Percentiles rank a stretch among this genome's conserved stretches.
phyloP scores from a whole-genome alignment of 2,888 invertebrate genomes.

The Cyrtodaria siliqua region DNA sequence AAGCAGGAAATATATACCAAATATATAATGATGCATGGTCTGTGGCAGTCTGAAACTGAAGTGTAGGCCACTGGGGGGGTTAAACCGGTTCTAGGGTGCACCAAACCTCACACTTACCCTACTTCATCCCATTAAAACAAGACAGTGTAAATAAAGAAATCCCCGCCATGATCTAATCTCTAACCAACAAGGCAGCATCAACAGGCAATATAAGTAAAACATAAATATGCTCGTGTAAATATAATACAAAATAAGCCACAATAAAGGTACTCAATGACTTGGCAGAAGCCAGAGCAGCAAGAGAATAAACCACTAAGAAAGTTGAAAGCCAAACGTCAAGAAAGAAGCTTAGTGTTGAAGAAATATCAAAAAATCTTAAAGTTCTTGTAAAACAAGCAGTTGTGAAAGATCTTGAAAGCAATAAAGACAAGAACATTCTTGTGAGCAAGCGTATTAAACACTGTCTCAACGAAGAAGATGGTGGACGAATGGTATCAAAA shows the following conservation, averaged over 20 bases:
- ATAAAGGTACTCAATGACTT: too few species aligned
- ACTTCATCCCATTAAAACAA: too few species aligned
- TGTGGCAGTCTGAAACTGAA: constrained; percentile 31
- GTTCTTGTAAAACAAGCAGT: constrained; percentile 22
- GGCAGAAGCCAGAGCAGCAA: too few species aligned
- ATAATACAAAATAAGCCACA: too few species aligned
- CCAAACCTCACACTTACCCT: too few species aligned
- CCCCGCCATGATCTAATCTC: too few species aligned
- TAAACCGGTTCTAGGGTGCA: too few species aligned
- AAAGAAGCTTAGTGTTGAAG: constrained; percentile 1
- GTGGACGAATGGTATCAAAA: not conserved
- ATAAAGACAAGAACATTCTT: constrained; percentile 17
- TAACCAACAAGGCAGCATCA: too few species aligned
- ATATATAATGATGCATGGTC: constrained; percentile 30
- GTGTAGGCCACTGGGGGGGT: constrained; percentile 17
- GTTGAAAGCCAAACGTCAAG: constrained; percentile 17
- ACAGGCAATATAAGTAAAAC: too few species aligned
- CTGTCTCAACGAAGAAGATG: constrained; percentile 5
- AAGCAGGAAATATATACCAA: constrained; percentile 28
- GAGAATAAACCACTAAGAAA: too few species aligned
- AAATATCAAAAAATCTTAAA: constrained; percentile 28
- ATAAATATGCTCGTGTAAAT: too few species aligned
- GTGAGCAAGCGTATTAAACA: constrained; percentile 37
- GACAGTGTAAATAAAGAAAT: too few species aligned
- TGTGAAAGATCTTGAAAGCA: constrained; percentile 18